These are phyloP conservation scores for Cacajao melanocephalus DNA, from an alignment of 2,797 vertebrate genomes.

Conservation along the genomic window DNA sequence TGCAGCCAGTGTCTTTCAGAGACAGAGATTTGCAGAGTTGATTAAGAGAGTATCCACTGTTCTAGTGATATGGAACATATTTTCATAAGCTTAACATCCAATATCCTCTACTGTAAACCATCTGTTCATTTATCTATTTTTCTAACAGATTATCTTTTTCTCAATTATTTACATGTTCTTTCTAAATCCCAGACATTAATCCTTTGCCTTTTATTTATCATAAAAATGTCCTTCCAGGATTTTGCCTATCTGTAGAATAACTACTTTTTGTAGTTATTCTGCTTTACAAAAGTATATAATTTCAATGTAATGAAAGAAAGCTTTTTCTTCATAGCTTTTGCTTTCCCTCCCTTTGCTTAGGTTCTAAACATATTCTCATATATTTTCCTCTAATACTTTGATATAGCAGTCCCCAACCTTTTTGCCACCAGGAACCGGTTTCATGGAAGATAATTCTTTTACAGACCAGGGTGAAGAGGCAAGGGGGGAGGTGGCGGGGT, in stretches of 20 bases:
- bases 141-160: not conserved
- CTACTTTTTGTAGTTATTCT: not conserved
- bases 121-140: slow-evolving; percentile 1
- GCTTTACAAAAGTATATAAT: not conserved
- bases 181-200: not conserved
- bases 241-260: not conserved
- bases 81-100: not conserved
- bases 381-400: not conserved
- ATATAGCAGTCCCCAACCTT: not conserved
- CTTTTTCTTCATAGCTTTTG: not conserved
- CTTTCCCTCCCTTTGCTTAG: not conserved
- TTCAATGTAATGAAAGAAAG: not conserved
- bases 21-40: not conserved
- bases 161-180: slow-evolving; percentile 3
- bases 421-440: not conserved
- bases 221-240: not conserved
- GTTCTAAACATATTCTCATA: not conserved
- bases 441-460: not conserved
- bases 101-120: not conserved
- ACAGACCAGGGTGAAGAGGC: not conserved
- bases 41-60: accelerated
- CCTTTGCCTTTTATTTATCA: not conserved
- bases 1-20: not conserved
- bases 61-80: not conserved
- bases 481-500: not conserved